Evolutionary conservation across 2,888 invertebrate genomes (phyloP).

Genomic region (Acleris literana): DNA sequence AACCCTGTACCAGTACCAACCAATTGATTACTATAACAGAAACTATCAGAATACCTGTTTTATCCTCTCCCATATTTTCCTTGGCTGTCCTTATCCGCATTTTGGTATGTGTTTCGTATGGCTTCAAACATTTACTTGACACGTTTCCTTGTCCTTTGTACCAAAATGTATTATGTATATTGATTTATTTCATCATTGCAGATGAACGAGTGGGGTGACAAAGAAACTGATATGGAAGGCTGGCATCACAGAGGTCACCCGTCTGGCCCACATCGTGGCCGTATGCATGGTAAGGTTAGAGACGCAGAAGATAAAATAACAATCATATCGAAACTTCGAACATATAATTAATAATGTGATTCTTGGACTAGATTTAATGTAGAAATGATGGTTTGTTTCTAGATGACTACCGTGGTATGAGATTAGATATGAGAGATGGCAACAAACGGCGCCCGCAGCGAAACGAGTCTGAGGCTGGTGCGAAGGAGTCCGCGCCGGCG

Average conservation of each 20-base stretch:
- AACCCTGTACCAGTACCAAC: conserved; percentile 70
- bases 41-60: conserved; percentile 65
- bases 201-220: conserved; percentile 81
- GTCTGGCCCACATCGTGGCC: conserved; percentile 78
- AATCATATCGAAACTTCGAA: no score
- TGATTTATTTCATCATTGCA: conserved; percentile 45
- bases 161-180: conserved; percentile 1
- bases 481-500: conserved; percentile 65
- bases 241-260: conserved; percentile 79
- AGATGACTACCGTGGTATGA: conserved; percentile 76
- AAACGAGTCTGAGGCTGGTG: conserved; percentile 61
- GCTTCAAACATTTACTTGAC: neutral
- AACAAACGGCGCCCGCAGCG: conserved; percentile 70
- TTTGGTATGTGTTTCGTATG: conserved; percentile 65
- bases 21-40: conserved; percentile 72
- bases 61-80: conserved; percentile 79
- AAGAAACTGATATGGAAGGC: conserved; percentile 74
- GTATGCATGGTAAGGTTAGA: conserved; percentile 62
- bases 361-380: no score
- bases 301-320: neutral
- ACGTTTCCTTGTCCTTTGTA: neutral
- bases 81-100: conserved; percentile 79
- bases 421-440: conserved; percentile 68
- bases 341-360: no score
- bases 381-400: neutral